phyloP scores from a whole-genome alignment of 2,113 vertebrate species.

The Helogale parvula region DNA sequence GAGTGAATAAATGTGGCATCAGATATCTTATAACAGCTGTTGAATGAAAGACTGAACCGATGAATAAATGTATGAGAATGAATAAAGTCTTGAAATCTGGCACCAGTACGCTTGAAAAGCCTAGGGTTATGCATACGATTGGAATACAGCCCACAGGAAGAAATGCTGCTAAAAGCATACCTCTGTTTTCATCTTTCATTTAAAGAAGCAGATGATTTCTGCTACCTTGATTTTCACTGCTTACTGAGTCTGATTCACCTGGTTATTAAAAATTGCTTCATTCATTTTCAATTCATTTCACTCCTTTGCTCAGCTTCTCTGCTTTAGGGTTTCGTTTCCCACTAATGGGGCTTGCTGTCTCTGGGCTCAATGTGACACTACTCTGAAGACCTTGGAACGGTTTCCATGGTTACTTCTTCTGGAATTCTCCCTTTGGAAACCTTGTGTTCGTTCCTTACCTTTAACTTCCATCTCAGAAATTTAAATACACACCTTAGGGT shows the following conservation, averaged over 20 bases:
- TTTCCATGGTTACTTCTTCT: slow-evolving; percentile 80
- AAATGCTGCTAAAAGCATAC: not conserved
- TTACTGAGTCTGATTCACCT: slow-evolving; percentile 35
- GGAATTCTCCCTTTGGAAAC: slow-evolving; percentile 75
- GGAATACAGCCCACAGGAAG: not conserved
- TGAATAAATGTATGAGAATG: slow-evolving; percentile 42
- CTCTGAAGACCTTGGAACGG: slow-evolving; percentile 66
- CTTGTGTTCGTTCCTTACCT: slow-evolving; percentile 68
- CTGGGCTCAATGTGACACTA: slow-evolving; percentile 53
- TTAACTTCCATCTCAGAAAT: slow-evolving; percentile 70
- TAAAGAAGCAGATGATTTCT: slow-evolving; percentile 28
- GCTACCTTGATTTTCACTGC: slow-evolving; percentile 40
- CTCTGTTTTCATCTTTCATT: not conserved
- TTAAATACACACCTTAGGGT: slow-evolving; percentile 61
- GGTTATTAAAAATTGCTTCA: slow-evolving; percentile 59
- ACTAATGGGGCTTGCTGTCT: slow-evolving; percentile 54
- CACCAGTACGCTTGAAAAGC: not conserved
- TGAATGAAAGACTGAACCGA: slow-evolving; percentile 41
- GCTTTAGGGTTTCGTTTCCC: slow-evolving; percentile 51
- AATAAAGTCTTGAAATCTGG: slow-evolving; percentile 31
- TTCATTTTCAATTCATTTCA: slow-evolving; percentile 57
- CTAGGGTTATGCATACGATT: not conserved
- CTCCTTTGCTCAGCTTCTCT: slow-evolving; percentile 50
- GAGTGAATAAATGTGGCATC: not conserved
- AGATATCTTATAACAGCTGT: not conserved